A percentile compares a stretch with the other conserved stretches of the same genome.
These are phyloP conservation scores for Mormyrus iriodes DNA, from an alignment of 2,113 vertebrate genomes.

Conservation along the genomic window DNA sequence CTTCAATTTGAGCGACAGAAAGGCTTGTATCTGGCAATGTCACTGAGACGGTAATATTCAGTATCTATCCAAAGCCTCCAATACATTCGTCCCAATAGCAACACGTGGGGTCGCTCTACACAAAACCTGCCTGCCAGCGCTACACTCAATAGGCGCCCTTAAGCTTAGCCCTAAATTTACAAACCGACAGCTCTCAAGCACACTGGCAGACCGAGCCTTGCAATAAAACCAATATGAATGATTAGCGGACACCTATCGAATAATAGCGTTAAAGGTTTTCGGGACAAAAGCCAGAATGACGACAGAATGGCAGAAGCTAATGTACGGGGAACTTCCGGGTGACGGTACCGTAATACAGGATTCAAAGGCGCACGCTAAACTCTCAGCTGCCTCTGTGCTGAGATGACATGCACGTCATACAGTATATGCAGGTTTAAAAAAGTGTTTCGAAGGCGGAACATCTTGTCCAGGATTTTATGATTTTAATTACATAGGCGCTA, in stretches of 20 bases:
- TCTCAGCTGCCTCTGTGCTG: background rate
- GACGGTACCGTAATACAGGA: constrained; percentile 39
- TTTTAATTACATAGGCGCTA: background rate
- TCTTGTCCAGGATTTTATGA: background rate
- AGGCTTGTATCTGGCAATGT: constrained; percentile 35
- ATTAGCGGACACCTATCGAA: background rate
- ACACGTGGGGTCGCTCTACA: constrained; percentile 28
- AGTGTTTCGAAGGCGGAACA: background rate
- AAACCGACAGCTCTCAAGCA: background rate
- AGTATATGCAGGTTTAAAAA: background rate
- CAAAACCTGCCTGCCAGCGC: background rate
- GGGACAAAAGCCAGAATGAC: background rate
- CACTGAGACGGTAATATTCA: constrained; percentile 28
- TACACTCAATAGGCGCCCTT: background rate
- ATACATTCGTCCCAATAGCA: constrained; percentile 23
- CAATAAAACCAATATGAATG: background rate
- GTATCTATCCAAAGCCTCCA: constrained; percentile 25
- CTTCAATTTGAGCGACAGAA: constrained; percentile 24
- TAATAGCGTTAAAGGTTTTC: background rate
- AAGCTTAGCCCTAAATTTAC: background rate
- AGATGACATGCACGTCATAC: background rate
- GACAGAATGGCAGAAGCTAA: background rate
- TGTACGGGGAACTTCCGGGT: constrained; percentile 44
- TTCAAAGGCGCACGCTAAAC: background rate
- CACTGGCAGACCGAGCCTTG: background rate